Percentiles rank a stretch among this genome's conserved stretches.
Evolutionary conservation across 2,888 invertebrate genomes (phyloP).

Genomic region (Griposia aprilina): DNA sequence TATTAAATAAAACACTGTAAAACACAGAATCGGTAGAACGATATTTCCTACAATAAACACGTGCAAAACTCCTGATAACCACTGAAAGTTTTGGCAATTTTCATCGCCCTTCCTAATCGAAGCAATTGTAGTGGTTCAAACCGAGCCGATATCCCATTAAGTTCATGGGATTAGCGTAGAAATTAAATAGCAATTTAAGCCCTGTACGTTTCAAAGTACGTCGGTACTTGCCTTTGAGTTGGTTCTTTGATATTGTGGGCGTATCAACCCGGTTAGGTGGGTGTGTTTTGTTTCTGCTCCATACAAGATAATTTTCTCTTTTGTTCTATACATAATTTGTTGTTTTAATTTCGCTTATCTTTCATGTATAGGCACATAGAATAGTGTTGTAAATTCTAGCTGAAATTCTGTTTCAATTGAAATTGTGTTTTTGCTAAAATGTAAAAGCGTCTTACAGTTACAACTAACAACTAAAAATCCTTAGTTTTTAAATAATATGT

Average conservation of each 20-base stretch:
- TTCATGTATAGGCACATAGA: background rate
- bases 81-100: constrained; percentile 39
- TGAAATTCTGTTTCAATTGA: background rate
- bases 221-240: constrained; percentile 20
- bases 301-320: background rate
- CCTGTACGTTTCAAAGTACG: constrained; percentile 15
- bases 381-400: background rate
- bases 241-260: constrained; percentile 21
- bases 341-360: background rate
- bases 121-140: constrained; percentile 28
- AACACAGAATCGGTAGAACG: background rate
- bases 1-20: background rate
- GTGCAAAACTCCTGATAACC: background rate
- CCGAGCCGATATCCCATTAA: constrained; percentile 55
- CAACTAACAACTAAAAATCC: background rate
- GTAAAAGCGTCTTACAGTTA: background rate
- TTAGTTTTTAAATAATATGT: background rate
- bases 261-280: constrained; percentile 2
- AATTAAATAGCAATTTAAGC: constrained; percentile 57
- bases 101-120: constrained; percentile 30
- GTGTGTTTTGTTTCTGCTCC: background rate
- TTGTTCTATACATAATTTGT: background rate
- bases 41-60: background rate
- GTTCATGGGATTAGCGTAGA: constrained; percentile 41
- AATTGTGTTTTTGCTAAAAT: background rate